Percentiles rank a stretch among this genome's conserved stretches.
phyloP scores from a whole-genome alignment of 1,140 invertebrate species.

The Branchinecta lynchi region DNA sequence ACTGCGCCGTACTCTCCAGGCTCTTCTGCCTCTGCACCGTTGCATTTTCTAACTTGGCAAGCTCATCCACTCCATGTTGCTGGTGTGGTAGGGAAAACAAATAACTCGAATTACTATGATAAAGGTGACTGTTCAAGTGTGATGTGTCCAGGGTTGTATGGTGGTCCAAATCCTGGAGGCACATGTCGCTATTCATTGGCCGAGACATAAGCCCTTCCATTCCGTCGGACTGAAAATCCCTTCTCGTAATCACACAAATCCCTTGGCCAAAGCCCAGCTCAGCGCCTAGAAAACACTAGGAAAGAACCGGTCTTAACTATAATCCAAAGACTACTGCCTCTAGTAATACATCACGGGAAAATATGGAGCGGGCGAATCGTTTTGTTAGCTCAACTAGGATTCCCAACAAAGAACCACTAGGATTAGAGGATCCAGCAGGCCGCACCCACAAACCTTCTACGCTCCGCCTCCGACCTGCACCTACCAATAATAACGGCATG shows the following conservation, averaged over 20 bases:
- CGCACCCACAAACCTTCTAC: not conserved
- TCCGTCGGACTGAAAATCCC: not conserved
- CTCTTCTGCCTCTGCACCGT: not conserved
- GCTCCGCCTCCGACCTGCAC: not conserved
- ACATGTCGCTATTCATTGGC: not conserved
- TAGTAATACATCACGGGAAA: conserved; percentile 11
- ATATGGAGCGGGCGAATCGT: conserved; percentile 2
- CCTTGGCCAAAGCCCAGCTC: conserved; percentile 10
- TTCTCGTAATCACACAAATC: conserved; percentile 11
- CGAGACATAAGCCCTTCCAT: conserved; percentile 11
- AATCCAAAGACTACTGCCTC: conserved; percentile 11
- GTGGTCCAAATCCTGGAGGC: conserved; percentile 2
- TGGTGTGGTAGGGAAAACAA: conserved; percentile 3
- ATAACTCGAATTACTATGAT: not conserved
- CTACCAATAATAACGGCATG: not conserved
- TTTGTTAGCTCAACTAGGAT: conserved; percentile 4
- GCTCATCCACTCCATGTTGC: conserved; percentile 3
- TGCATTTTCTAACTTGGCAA: not conserved
- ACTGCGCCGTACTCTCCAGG: not conserved
- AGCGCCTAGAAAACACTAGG: conserved; percentile 10
- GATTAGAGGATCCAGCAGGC: not conserved
- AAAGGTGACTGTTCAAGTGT: not conserved
- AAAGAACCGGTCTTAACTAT: conserved; percentile 11
- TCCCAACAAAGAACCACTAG: not conserved
- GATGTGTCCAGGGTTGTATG: not conserved